phyloP scores from a whole-genome alignment of 2,888 invertebrate species.

The Acanthosepion esculentum region DNA sequence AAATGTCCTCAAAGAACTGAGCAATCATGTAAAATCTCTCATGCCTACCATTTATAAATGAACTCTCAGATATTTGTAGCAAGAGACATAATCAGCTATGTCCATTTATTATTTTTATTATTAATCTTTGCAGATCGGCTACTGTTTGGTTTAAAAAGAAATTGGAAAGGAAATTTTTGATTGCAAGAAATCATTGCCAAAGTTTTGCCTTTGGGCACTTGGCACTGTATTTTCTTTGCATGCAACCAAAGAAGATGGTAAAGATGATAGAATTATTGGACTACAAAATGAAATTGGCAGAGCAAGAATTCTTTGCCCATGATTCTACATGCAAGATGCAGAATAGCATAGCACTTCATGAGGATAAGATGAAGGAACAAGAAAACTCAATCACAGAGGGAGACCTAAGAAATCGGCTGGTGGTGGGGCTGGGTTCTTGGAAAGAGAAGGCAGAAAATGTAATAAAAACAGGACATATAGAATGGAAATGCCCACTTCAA shows the following conservation, averaged over 20 bases:
- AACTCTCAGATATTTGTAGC: too few relatives aligned
- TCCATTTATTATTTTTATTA: too few relatives aligned
- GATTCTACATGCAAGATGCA: neutral
- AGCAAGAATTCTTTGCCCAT: neutral
- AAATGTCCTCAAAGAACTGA: too few relatives aligned
- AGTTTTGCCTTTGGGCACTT: neutral
- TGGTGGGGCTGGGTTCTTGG: neutral
- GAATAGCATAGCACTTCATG: neutral
- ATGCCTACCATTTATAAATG: too few relatives aligned
- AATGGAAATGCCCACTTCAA: neutral
- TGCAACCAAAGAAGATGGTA: neutral
- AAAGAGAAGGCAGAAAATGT: neutral
- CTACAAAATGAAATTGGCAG: neutral
- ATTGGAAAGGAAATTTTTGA: neutral
- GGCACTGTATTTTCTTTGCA: neutral
- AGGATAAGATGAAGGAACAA: neutral
- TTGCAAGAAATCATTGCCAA: neutral
- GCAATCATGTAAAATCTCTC: too few relatives aligned
- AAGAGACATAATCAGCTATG: too few relatives aligned
- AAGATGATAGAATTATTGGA: neutral
- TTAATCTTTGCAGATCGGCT: neutral
- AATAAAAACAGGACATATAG: constrained; percentile 16
- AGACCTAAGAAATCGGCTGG: neutral
- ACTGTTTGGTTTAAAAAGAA: neutral
- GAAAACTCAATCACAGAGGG: constrained; percentile 8